phyloP scores from a whole-genome alignment of 2,797 vertebrate genomes.

The Microcaecilia unicolor region DNA sequence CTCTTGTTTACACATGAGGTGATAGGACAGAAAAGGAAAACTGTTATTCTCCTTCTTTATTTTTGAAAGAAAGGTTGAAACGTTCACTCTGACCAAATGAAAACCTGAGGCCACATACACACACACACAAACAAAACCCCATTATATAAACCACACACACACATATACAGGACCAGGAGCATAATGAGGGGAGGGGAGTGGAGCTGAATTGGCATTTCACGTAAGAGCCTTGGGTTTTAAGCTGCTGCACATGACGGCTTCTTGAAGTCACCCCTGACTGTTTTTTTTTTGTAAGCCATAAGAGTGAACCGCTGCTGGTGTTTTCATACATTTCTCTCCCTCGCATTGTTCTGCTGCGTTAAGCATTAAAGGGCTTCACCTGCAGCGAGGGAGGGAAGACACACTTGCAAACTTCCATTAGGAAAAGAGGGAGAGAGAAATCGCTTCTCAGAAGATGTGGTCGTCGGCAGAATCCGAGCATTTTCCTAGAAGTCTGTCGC shows the following conservation, averaged over 20 bases:
- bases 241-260: conserved; percentile 23
- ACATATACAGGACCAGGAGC: conserved; percentile 1
- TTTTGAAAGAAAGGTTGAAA: conserved; percentile 12
- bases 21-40: no score
- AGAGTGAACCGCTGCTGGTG: not conserved
- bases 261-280: conserved; percentile 44
- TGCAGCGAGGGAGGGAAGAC: conserved; percentile 23
- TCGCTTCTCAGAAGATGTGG: not conserved
- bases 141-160: no score
- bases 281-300: no score
- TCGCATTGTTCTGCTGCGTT: not conserved
- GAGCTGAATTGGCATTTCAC: conserved; percentile 29
- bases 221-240: conserved; percentile 24
- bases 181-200: not conserved
- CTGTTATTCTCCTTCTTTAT: no score
- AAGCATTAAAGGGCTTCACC: conserved; percentile 41
- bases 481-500: conserved; percentile 9
- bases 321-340: not conserved
- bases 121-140: no score
- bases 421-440: conserved; percentile 10
- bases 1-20: conserved; percentile 28
- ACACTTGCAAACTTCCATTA: conserved; percentile 14
- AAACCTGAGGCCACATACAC: no score
- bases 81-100: conserved; percentile 15
- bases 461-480: conserved; percentile 8